These are phyloP conservation scores for Guaruba guarouba DNA, from an alignment of 2,113 vertebrate species.

Conservation along the genomic window DNA sequence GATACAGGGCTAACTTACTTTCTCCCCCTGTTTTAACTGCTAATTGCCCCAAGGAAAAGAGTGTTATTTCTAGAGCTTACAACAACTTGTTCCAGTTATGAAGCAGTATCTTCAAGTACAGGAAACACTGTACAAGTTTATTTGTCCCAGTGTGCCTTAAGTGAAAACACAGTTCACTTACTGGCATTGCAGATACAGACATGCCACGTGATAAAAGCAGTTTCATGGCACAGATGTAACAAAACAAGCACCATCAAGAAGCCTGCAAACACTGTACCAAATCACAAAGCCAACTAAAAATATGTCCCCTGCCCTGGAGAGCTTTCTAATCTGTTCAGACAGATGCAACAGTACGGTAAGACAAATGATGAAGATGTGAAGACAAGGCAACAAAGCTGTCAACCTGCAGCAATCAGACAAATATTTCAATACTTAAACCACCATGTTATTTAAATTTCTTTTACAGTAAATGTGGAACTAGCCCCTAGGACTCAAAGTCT, in stretches of 20 bases:
- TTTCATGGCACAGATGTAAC: rapidly evolving
- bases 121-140: not conserved
- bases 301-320: not conserved
- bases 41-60: not conserved
- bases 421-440: not conserved
- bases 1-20: not conserved
- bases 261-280: not conserved
- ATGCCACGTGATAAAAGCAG: rapidly evolving
- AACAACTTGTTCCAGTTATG: not conserved
- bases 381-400: not conserved
- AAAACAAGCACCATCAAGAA: not conserved
- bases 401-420: rapidly evolving
- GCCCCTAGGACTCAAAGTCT: not conserved
- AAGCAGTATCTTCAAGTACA: not conserved
- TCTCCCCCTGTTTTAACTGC: not conserved
- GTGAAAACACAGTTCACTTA: not conserved
- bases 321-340: not conserved
- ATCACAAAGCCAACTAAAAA: not conserved
- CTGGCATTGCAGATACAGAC: rapidly evolving
- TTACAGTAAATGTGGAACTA: not conserved
- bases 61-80: not conserved
- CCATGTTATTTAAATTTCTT: rapidly evolving
- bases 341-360: not conserved
- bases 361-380: not conserved
- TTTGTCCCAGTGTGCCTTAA: rapidly evolving